Evolutionary conservation across 2,113 vertebrate species (phyloP).

Genomic region (Zapornia atra): DNA sequence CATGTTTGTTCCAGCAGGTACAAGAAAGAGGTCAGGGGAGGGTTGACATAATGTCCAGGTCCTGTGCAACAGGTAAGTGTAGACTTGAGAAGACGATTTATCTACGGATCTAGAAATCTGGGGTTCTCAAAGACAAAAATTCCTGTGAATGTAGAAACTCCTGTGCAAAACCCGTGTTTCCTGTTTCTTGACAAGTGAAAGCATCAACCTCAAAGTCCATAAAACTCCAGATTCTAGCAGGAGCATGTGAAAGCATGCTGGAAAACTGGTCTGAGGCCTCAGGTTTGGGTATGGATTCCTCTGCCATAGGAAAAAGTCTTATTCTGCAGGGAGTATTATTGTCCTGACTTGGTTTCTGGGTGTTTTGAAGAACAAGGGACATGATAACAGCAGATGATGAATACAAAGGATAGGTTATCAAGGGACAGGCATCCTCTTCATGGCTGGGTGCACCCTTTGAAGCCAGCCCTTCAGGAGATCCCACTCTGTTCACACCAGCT

Average conservation of each 20-base stretch:
- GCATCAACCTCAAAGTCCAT: neutral
- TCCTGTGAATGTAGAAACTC: neutral
- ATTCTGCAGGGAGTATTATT: neutral
- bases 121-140: neutral
- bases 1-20: no score
- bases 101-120: neutral
- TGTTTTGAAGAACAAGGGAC: neutral
- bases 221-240: neutral
- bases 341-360: neutral
- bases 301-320: neutral
- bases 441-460: neutral
- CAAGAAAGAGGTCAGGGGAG: no score
- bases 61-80: no score
- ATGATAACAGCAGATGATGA: rapidly evolving
- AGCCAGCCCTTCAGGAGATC: neutral
- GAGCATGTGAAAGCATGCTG: neutral
- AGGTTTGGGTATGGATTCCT: neutral
- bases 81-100: neutral
- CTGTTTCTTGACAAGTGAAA: neutral
- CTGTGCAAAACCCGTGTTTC: conserved; percentile 13
- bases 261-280: neutral
- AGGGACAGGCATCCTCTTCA: neutral
- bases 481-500: neutral
- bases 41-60: no score
- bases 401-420: neutral